These are phyloP conservation scores for Lysandra bellargus DNA, from an alignment of 2,888 invertebrate species.

Conservation along the genomic window DNA sequence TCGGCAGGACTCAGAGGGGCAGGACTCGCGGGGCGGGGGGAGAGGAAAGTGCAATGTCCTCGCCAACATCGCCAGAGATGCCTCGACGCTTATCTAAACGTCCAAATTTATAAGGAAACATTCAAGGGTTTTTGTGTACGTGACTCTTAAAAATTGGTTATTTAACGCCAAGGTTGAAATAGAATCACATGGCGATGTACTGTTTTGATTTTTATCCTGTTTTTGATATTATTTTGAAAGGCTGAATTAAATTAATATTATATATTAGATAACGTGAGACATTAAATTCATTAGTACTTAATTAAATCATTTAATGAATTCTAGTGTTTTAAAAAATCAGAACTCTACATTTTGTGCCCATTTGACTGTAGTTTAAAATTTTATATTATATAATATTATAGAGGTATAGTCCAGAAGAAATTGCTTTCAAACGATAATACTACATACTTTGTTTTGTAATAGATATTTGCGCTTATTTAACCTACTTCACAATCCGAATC, in stretches of 20 bases:
- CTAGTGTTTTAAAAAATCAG: neutral
- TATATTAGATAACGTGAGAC: too few species aligned
- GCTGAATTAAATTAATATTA: neutral
- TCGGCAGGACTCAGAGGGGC: constrained; percentile 66
- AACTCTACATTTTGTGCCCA: neutral
- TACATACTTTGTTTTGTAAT: too few species aligned
- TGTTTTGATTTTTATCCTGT: neutral
- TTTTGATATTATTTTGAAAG: neutral
- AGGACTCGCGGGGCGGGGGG: constrained; percentile 60
- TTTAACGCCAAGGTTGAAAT: neutral
- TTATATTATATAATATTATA: neutral
- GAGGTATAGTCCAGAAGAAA: too few species aligned
- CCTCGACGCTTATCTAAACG: constrained; percentile 57
- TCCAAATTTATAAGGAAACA: constrained; percentile 57
- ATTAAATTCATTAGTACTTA: too few species aligned
- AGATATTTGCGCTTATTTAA: too few species aligned
- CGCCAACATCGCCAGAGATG: constrained; percentile 73
- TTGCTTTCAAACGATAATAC: too few species aligned
- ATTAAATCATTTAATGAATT: too few species aligned
- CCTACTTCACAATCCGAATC: too few species aligned
- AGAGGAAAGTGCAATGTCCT: constrained; percentile 78
- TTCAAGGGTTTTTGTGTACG: constrained; percentile 46
- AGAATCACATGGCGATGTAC: neutral
- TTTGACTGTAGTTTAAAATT: neutral
- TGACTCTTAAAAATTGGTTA: constrained; percentile 37